Conservation (phyloP, 2,797 vertebrate species). For the Emydoidea blandingii region DNA sequence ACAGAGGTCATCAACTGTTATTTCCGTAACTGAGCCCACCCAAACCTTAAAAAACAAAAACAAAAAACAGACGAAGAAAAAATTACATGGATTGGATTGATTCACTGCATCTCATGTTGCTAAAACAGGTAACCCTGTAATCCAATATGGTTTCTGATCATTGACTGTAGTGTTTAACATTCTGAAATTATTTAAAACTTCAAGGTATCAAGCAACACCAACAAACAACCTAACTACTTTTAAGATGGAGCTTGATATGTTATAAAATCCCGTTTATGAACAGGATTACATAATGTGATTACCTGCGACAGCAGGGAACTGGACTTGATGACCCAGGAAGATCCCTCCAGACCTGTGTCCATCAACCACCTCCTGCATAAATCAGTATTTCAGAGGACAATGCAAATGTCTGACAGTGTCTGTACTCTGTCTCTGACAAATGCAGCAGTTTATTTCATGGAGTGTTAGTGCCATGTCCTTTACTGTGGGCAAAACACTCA, state of each 20-base stretch:
- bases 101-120: background rate
- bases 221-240: background rate
- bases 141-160: background rate
- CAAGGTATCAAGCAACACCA: background rate
- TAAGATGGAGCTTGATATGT: background rate
- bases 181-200: background rate
- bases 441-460: conserved; percentile 19
- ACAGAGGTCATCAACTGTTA: conserved; percentile 84
- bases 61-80: background rate
- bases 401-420: background rate
- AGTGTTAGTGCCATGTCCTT: conserved; percentile 17
- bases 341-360: background rate
- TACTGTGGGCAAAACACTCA: conserved; percentile 6
- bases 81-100: background rate
- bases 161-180: background rate
- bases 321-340: background rate
- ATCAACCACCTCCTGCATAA: background rate
- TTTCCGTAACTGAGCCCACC: conserved; percentile 89
- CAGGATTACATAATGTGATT: too few relatives aligned
- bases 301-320: background rate
- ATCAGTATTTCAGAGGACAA: background rate
- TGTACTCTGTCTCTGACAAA: conserved; percentile 24
- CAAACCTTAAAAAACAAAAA: conserved; percentile 85
- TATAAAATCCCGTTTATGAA: background rate
- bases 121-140: background rate